phyloP scores from a whole-genome alignment of 2,888 invertebrate genomes.

The Aromia moschata region DNA sequence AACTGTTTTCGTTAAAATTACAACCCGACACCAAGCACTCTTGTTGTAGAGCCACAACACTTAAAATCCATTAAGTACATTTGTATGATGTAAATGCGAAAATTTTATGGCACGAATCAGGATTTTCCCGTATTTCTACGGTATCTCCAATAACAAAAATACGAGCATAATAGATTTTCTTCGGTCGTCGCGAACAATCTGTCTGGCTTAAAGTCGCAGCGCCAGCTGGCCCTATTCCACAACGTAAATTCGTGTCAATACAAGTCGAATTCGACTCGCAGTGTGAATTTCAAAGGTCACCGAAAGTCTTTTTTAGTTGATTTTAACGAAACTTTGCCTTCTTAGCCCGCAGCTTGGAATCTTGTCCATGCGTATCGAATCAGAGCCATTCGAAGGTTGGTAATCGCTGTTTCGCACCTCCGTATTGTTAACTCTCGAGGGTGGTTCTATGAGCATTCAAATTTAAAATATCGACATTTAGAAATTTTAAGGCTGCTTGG shows the following conservation, averaged over 20 bases:
- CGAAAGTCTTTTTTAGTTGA: background rate
- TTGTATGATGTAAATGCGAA: constrained; percentile 6
- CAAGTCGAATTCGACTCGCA: constrained; percentile 14
- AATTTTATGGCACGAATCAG: constrained; percentile 45
- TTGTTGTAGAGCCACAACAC: background rate
- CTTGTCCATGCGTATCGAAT: background rate
- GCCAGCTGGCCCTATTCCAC: constrained; percentile 6
- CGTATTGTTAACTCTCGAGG: too few relatives aligned
- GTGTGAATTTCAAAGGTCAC: constrained; percentile 13
- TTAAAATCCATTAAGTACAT: constrained; percentile 10
- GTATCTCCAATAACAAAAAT: constrained; percentile 34
- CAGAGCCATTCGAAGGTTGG: background rate
- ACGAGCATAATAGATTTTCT: constrained; percentile 33
- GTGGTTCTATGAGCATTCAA: too few relatives aligned
- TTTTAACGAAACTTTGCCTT: background rate
- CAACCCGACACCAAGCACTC: background rate
- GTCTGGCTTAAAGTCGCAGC: background rate
- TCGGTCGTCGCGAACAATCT: constrained; percentile 34
- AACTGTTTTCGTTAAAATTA: too few relatives aligned
- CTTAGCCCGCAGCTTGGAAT: background rate
- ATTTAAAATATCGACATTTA: too few relatives aligned
- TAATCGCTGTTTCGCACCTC: background rate
- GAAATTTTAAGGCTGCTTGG: too few relatives aligned
- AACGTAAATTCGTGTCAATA: background rate
- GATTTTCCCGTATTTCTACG: constrained; percentile 45